Percentiles rank a stretch among this genome's conserved stretches.
Evolutionary conservation across 2,888 invertebrate species (phyloP).

Genomic region (Drosophila eohydei): DNA sequence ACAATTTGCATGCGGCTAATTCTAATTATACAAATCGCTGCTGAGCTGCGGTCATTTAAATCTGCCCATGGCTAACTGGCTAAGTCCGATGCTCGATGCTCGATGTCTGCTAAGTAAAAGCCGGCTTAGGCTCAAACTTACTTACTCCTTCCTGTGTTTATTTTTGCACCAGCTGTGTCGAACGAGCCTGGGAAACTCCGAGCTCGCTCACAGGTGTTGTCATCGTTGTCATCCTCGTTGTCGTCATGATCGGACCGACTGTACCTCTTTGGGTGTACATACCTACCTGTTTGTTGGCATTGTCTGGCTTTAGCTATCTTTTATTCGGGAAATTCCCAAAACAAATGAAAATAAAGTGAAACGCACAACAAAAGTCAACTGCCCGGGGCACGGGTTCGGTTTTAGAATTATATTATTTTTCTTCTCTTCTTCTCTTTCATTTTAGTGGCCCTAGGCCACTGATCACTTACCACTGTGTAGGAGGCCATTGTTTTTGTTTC

Average conservation of each 20-base stretch:
- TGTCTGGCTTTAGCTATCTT: slow-evolving; percentile 71
- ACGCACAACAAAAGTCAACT: slow-evolving; percentile 79
- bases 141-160: slow-evolving; percentile 74
- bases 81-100: slow-evolving; percentile 51
- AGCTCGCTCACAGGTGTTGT: slow-evolving; percentile 45
- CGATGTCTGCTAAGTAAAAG: slow-evolving; percentile 62
- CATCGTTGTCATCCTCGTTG: slow-evolving; percentile 50
- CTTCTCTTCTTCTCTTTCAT: slow-evolving; percentile 3
- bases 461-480: slow-evolving; percentile 72
- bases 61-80: slow-evolving; percentile 74
- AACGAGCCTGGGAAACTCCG: slow-evolving; percentile 75
- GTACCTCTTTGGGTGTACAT: slow-evolving; percentile 48
- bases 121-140: slow-evolving; percentile 70
- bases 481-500: slow-evolving; percentile 65
- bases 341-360: slow-evolving; percentile 78
- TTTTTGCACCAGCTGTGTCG: slow-evolving; percentile 65
- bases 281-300: slow-evolving; percentile 63
- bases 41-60: slow-evolving; percentile 78
- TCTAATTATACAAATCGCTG: slow-evolving; percentile 76
- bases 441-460: slow-evolving; percentile 34
- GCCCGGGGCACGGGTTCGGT: slow-evolving; percentile 55
- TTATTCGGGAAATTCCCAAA: slow-evolving; percentile 79
- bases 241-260: slow-evolving; percentile 47
- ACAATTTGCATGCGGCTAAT: slow-evolving; percentile 75
- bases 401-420: slow-evolving; percentile 24